A percentile compares a stretch with the other conserved stretches of the same genome.
Evolutionary conservation across 2,797 vertebrate species (phyloP).

Genomic region (Rhabdomys pumilio): DNA sequence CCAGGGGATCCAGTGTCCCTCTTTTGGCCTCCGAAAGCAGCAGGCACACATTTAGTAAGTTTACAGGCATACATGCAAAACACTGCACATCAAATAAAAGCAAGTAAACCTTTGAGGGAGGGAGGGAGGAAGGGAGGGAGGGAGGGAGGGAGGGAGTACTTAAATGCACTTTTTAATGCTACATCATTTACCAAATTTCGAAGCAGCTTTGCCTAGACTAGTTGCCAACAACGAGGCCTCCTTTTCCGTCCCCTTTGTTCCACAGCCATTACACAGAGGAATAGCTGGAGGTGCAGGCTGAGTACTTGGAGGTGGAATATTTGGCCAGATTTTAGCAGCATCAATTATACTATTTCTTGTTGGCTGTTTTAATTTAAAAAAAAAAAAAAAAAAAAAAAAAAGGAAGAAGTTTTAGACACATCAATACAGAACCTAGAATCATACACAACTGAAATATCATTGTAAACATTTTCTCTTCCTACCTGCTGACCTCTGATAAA

Average conservation of each 20-base stretch:
- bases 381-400: not conserved
- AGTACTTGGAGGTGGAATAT: slow-evolving; percentile 92
- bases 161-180: slow-evolving; percentile 69
- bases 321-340: slow-evolving; percentile 94
- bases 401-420: slow-evolving; percentile 77
- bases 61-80: not conserved
- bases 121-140: too few relatives aligned
- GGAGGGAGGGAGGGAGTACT: too few relatives aligned
- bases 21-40: not conserved
- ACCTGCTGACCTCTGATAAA: slow-evolving; percentile 65
- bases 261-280: slow-evolving; percentile 97
- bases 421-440: slow-evolving; percentile 66
- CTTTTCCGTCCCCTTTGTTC: slow-evolving; percentile 91
- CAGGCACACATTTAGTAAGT: not conserved
- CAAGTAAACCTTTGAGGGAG: not conserved
- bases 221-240: slow-evolving; percentile 91
- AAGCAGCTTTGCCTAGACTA: slow-evolving; percentile 91
- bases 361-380: slow-evolving; percentile 88
- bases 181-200: slow-evolving; percentile 92
- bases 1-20: not conserved
- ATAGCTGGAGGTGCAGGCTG: slow-evolving; percentile 91
- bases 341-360: slow-evolving; percentile 91
- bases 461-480: slow-evolving; percentile 53
- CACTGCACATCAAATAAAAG: not conserved
- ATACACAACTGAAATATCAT: slow-evolving; percentile 55